A percentile compares a stretch with the other conserved stretches of the same genome.
Evolutionary conservation across 2,797 vertebrate genomes (phyloP).

Genomic region (Epinephelus awoara): DNA sequence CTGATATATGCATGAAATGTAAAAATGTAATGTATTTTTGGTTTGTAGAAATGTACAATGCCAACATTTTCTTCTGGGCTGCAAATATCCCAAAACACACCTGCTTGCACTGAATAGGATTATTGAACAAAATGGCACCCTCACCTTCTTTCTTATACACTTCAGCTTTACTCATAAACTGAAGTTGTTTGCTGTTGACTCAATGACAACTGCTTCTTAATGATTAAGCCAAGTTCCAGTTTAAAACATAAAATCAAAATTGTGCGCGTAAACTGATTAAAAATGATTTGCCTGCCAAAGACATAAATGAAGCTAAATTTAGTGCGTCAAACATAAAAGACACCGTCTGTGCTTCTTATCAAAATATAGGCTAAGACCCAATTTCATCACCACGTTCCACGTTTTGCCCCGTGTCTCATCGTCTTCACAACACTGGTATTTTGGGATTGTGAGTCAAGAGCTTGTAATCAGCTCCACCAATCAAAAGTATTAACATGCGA

Average conservation of each 20-base stretch:
- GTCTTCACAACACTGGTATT: constrained; percentile 41
- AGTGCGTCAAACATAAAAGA: not conserved
- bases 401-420: constrained; percentile 30
- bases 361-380: constrained; percentile 1
- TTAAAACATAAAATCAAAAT: not conserved
- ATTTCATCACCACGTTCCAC: constrained; percentile 25
- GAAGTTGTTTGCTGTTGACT: too few relatives aligned
- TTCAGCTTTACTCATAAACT: not conserved
- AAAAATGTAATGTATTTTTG: too few relatives aligned
- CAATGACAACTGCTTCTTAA: not conserved
- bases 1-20: too few relatives aligned
- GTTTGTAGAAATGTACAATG: too few relatives aligned
- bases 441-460: constrained; percentile 54
- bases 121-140: not conserved
- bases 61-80: too few relatives aligned
- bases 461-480: constrained; percentile 57
- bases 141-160: not conserved
- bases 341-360: not conserved
- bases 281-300: not conserved
- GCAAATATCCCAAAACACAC: not conserved
- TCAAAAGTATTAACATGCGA: constrained; percentile 64
- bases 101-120: not conserved
- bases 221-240: not conserved
- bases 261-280: not conserved
- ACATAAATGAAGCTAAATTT: not conserved